Evolutionary conservation across 2,797 vertebrate genomes (phyloP).

Genomic region (Cirrhinus molitorella): DNA sequence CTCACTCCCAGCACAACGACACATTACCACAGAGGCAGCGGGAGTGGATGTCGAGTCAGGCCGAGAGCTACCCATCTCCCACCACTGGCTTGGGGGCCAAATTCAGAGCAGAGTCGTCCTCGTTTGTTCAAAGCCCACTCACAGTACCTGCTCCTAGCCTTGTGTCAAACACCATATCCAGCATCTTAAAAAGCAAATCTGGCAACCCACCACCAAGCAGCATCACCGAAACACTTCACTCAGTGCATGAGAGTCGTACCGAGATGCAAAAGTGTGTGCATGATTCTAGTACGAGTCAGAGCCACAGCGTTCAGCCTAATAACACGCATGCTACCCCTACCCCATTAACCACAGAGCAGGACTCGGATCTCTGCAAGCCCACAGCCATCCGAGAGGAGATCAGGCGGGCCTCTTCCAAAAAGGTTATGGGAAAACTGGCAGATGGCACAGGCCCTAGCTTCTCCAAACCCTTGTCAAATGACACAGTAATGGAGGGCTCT

Average conservation of each 20-base stretch:
- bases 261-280: conserved; percentile 83
- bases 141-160: conserved; percentile 70
- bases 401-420: conserved; percentile 80
- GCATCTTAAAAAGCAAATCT: conserved; percentile 67
- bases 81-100: conserved; percentile 67
- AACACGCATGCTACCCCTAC: conserved; percentile 84
- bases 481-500: conserved; percentile 89
- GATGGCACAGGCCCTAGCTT: conserved; percentile 83
- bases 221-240: conserved; percentile 70
- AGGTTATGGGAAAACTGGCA: conserved; percentile 79
- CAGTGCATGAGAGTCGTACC: conserved; percentile 71
- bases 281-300: conserved; percentile 77
- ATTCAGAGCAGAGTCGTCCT: conserved; percentile 75
- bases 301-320: conserved; percentile 67
- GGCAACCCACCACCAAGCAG: conserved; percentile 60
- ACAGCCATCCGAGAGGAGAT: conserved; percentile 84
- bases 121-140: conserved; percentile 73
- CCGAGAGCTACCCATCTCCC: conserved; percentile 70
- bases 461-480: conserved; percentile 88
- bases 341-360: conserved; percentile 79
- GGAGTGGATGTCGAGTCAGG: conserved; percentile 70
- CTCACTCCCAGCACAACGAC: conserved; percentile 66
- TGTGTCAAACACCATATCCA: conserved; percentile 70
- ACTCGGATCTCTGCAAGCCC: conserved; percentile 82
- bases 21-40: conserved; percentile 58